Percentiles rank a stretch among this genome's conserved stretches.
These are phyloP conservation scores for Microtus agrestis DNA, from an alignment of 2,797 vertebrate genomes.

Conservation along the genomic window DNA sequence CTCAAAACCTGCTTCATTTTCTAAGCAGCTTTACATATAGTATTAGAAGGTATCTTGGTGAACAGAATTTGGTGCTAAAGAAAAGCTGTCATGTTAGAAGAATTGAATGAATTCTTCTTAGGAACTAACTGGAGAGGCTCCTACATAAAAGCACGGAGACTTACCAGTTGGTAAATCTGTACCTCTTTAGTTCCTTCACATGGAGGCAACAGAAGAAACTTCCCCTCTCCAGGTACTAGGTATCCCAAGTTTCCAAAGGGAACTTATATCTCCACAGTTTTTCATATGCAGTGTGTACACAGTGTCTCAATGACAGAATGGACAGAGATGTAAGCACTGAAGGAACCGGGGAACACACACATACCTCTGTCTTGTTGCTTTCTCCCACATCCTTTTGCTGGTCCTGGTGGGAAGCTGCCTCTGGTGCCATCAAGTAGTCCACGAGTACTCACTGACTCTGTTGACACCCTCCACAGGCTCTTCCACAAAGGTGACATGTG, in stretches of 20 bases:
- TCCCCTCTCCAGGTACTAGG: background rate
- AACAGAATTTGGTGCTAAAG: background rate
- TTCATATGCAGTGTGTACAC: accelerated
- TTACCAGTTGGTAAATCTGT: accelerated
- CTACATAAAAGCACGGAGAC: background rate
- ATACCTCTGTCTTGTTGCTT: background rate
- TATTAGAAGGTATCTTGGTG: background rate
- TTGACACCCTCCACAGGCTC: background rate
- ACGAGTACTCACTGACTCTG: background rate
- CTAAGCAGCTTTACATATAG: background rate
- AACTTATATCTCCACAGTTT: accelerated
- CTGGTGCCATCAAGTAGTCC: accelerated
- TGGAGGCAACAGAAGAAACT: background rate
- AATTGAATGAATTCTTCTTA: background rate
- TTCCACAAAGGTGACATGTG: background rate
- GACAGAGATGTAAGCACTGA: background rate
- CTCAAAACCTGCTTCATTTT: background rate
- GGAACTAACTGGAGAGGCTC: background rate
- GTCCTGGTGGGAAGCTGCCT: background rate
- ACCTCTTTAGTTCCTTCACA: background rate
- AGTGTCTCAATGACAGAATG: accelerated
- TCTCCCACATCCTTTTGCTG: no score
- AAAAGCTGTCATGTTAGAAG: no score
- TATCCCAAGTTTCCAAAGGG: background rate
- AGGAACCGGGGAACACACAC: background rate